Evolutionary conservation across 2,888 invertebrate species (phyloP).

Genomic region (Troides aeacus): DNA sequence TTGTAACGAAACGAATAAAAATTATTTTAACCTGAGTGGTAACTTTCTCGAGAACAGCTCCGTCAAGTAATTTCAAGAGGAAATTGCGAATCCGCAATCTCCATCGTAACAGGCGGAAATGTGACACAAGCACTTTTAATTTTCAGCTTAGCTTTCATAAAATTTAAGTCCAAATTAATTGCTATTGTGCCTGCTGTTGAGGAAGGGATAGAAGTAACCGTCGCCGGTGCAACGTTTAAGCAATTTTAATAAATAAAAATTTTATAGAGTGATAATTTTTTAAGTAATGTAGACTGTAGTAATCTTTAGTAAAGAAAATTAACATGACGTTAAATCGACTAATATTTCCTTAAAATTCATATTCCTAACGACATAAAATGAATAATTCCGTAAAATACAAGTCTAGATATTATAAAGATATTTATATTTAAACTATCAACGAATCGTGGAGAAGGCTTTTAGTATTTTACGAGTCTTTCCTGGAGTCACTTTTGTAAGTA

Average conservation of each 20-base stretch:
- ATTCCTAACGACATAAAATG: too few relatives aligned
- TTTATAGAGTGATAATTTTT: not conserved
- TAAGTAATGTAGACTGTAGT: not conserved
- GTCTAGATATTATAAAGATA: too few relatives aligned
- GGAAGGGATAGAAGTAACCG: slow-evolving; percentile 1
- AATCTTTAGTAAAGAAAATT: not conserved
- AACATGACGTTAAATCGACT: not conserved
- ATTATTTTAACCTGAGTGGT: slow-evolving; percentile 8
- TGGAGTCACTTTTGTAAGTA: too few relatives aligned
- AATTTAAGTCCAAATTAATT: slow-evolving; percentile 19
- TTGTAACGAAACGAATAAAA: not conserved
- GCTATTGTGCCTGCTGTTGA: slow-evolving; percentile 2
- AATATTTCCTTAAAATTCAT: too few relatives aligned
- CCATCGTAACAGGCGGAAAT: slow-evolving; percentile 30
- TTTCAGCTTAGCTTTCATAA: slow-evolving; percentile 31
- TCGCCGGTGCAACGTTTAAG: not conserved
- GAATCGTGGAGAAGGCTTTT: too few relatives aligned
- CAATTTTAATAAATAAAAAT: not conserved
- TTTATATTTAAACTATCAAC: too few relatives aligned
- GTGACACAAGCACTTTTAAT: slow-evolving; percentile 32
- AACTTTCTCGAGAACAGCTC: slow-evolving; percentile 2
- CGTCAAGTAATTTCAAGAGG: slow-evolving; percentile 14
- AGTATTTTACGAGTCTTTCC: too few relatives aligned
- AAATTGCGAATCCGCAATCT: slow-evolving; percentile 24
- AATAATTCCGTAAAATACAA: too few relatives aligned